These are phyloP conservation scores for Apodemia duryi DNA, from an alignment of 2,888 invertebrate genomes.

Conservation along the genomic window DNA sequence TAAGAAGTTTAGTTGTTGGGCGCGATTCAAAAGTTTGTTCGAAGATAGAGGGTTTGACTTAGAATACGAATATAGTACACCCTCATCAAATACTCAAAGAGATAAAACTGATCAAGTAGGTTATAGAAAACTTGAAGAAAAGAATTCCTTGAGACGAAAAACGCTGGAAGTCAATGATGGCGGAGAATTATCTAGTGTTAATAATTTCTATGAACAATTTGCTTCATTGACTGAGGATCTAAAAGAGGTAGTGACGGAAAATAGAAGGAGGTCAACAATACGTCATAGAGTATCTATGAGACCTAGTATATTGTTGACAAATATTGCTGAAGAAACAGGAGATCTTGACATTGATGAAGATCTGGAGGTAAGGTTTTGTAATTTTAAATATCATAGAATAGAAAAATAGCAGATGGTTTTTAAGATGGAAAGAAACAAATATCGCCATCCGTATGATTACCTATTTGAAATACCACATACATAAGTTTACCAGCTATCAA, in stretches of 20 bases:
- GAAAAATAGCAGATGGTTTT: too few species aligned
- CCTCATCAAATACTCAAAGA: slow-evolving; percentile 38
- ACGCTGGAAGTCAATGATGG: slow-evolving; percentile 39
- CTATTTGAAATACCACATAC: too few species aligned
- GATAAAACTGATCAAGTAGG: slow-evolving; percentile 46
- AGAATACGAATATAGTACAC: slow-evolving; percentile 55
- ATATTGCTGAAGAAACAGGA: slow-evolving; percentile 62
- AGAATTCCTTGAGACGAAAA: slow-evolving; percentile 34
- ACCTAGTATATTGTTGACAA: slow-evolving; percentile 63
- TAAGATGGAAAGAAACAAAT: too few species aligned
- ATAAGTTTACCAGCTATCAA: too few species aligned
- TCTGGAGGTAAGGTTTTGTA: slow-evolving; percentile 52
- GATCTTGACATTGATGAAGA: slow-evolving; percentile 51
- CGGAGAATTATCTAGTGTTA: slow-evolving; percentile 48
- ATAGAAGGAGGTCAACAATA: slow-evolving; percentile 43
- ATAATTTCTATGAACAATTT: slow-evolving; percentile 71
- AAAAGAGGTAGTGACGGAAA: slow-evolving; percentile 47
- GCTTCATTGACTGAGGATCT: slow-evolving; percentile 54
- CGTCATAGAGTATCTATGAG: slow-evolving; percentile 62
- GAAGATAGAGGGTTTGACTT: slow-evolving; percentile 69
- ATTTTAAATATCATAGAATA: not conserved
- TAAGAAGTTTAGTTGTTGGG: slow-evolving; percentile 55
- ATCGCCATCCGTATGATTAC: too few species aligned
- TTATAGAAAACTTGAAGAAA: slow-evolving; percentile 48
- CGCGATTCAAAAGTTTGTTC: slow-evolving; percentile 60